phyloP scores from a whole-genome alignment of 2,888 invertebrate species.

The Trichopria drosophilae region DNA sequence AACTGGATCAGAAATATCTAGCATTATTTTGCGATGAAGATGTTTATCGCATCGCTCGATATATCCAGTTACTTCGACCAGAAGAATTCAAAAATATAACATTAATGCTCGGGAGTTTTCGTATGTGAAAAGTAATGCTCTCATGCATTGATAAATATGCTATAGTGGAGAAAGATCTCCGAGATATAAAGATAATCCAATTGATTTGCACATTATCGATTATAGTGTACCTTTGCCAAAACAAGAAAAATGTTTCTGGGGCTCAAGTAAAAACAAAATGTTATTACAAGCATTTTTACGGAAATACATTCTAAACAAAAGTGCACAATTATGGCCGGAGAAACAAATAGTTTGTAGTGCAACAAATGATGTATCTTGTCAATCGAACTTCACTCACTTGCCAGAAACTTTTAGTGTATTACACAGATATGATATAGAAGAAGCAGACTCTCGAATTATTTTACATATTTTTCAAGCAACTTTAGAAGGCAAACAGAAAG shows the following conservation, averaged over 20 bases:
- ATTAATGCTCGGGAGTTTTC: constrained; percentile 17
- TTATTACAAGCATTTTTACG: constrained; percentile 7
- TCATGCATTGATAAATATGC: constrained; percentile 16
- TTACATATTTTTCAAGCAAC: no score
- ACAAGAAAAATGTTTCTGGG: not conserved
- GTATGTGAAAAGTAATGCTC: constrained; percentile 6
- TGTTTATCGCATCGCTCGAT: constrained; percentile 13
- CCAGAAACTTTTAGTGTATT: no score
- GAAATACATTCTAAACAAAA: constrained; percentile 2
- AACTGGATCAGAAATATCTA: constrained; percentile 11
- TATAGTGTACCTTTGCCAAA: not conserved
- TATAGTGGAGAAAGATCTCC: not conserved
- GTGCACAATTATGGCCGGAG: not conserved
- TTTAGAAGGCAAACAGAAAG: no score
- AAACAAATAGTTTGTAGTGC: not conserved
- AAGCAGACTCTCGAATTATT: no score
- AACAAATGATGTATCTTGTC: not conserved
- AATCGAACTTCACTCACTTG: no score
- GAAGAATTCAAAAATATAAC: constrained; percentile 11
- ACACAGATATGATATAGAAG: no score
- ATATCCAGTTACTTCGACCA: constrained; percentile 5
- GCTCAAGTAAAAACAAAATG: constrained; percentile 12
- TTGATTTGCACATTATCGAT: not conserved
- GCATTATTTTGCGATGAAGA: constrained; percentile 16
- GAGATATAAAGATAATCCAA: not conserved